Conservation (phyloP, 1,140 invertebrate genomes). For the Ptiloglossa arizonensis region DNA sequence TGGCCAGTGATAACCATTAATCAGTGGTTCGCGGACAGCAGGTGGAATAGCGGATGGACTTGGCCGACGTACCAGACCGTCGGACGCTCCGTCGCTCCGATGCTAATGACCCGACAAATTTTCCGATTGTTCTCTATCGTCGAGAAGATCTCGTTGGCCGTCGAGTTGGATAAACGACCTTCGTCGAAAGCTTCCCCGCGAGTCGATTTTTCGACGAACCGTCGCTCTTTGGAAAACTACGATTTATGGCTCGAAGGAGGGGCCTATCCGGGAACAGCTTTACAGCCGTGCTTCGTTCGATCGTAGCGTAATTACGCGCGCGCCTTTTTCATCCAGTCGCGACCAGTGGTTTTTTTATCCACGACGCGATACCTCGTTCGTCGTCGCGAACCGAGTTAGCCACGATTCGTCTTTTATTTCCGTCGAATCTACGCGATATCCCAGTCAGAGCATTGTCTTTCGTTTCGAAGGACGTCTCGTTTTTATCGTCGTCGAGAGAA, state of each 20-base stretch:
- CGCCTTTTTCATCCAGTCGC: neutral
- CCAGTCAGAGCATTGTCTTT: neutral
- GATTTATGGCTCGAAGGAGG: neutral
- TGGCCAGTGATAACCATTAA: slow-evolving; percentile 39
- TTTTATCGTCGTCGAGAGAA: neutral
- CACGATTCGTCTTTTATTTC: neutral
- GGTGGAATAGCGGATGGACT: slow-evolving; percentile 28
- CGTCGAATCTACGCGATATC: neutral
- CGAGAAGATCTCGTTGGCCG: neutral
- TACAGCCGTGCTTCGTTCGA: neutral
- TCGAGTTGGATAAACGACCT: slow-evolving; percentile 41
- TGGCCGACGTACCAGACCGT: slow-evolving; percentile 16
- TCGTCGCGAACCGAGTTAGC: too few species aligned
- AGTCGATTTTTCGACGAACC: slow-evolving; percentile 1
- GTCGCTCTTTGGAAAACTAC: neutral
- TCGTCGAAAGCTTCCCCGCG: slow-evolving; percentile 10
- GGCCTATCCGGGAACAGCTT: neutral
- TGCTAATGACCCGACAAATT: slow-evolving; percentile 66
- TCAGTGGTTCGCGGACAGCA: slow-evolving; percentile 40
- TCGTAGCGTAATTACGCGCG: slow-evolving; percentile 1
- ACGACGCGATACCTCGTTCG: neutral
- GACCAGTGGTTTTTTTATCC: slow-evolving; percentile 8
- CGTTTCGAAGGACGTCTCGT: neutral
- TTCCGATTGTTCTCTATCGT: slow-evolving; percentile 53
- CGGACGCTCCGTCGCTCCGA: slow-evolving; percentile 2